phyloP scores from a whole-genome alignment of 2,797 vertebrate species.

The Novumbra hubbsi region DNA sequence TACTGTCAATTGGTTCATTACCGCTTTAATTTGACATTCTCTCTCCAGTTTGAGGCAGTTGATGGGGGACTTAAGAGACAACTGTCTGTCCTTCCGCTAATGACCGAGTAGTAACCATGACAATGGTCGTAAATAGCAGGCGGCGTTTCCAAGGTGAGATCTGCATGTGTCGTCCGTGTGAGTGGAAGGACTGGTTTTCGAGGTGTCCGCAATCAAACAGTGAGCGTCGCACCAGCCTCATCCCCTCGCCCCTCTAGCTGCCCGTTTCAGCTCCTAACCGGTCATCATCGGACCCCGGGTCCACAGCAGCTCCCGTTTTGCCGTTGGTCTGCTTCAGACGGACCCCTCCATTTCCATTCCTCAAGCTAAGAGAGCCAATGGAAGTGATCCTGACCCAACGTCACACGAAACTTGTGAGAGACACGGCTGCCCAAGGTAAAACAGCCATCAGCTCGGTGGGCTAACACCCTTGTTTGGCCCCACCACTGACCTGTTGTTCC shows the following conservation, averaged over 20 bases:
- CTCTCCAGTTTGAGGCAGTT: not conserved
- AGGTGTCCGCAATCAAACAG: not conserved
- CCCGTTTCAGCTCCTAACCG: not conserved
- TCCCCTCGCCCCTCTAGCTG: not conserved
- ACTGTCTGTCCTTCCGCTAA: not conserved
- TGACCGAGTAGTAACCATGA: conserved; percentile 15
- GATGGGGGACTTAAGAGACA: not conserved
- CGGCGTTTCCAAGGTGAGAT: conserved; percentile 2
- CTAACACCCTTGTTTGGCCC: not conserved
- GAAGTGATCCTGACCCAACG: too few relatives aligned
- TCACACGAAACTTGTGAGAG: not conserved
- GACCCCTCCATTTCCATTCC: too few relatives aligned
- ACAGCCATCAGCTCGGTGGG: not conserved
- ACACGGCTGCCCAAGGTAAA: not conserved
- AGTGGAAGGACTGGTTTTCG: not conserved
- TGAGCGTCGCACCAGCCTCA: not conserved
- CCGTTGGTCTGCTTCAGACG: too few relatives aligned
- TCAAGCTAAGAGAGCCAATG: too few relatives aligned
- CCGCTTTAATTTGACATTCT: not conserved
- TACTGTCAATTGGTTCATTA: not conserved
- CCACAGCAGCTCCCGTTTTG: not conserved
- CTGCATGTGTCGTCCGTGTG: not conserved
- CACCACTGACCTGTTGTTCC: conserved; percentile 83
- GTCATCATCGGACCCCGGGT: not conserved
- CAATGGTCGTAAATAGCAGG: conserved; percentile 8